Conservation (phyloP, 2,797 vertebrate genomes). For the Falco rusticolus region DNA sequence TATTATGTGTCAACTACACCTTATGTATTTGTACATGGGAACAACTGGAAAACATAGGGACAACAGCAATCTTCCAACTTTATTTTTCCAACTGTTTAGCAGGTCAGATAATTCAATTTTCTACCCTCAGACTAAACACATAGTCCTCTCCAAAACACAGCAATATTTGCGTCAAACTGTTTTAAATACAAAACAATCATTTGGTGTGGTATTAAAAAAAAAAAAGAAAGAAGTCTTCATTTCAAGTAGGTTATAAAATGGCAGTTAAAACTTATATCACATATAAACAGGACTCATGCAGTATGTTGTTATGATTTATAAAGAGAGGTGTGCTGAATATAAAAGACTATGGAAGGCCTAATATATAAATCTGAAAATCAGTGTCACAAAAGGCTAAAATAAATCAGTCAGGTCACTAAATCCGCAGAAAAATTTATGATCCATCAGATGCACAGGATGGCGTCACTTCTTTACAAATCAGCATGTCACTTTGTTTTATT, state of each 20-base stretch:
- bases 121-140: background rate
- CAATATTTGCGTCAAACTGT: background rate
- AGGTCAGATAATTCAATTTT: background rate
- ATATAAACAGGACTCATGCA: background rate
- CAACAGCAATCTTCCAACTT: background rate
- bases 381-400: background rate
- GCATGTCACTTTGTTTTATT: background rate
- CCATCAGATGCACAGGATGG: background rate
- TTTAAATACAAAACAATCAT: background rate
- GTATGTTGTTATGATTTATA: constrained; percentile 1
- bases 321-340: background rate
- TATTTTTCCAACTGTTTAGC: background rate
- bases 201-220: background rate
- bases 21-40: background rate
- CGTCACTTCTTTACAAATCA: background rate
- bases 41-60: background rate
- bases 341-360: background rate
- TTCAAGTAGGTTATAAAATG: background rate
- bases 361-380: constrained; percentile 33
- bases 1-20: background rate
- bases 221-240: background rate
- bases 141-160: background rate
- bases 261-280: background rate
- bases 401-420: background rate
- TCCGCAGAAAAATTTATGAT: background rate